A percentile compares a stretch with the other conserved stretches of the same genome.
phyloP scores from a whole-genome alignment of 2,113 vertebrate genomes.

The Potamarius usumacintae region DNA sequence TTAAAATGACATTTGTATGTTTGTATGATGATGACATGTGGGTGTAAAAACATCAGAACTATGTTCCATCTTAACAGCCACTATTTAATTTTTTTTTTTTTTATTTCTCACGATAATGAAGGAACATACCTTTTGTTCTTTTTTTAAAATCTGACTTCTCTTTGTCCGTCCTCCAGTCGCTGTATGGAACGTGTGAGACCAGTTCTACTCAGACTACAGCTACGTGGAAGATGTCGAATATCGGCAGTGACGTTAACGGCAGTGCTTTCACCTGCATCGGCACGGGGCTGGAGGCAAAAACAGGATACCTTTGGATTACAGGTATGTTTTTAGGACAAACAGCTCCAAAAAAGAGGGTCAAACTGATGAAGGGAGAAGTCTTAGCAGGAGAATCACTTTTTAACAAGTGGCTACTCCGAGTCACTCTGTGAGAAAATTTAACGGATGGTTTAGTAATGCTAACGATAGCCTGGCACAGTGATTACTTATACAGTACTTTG shows the following conservation, averaged over 20 bases:
- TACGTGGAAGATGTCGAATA: conserved; percentile 64
- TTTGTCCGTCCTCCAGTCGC: conserved; percentile 49
- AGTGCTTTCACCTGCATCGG: conserved; percentile 60
- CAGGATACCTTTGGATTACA: conserved; percentile 38
- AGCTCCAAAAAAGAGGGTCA: not conserved
- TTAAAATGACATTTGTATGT: not conserved
- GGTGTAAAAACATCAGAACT: not conserved
- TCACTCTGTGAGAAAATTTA: not conserved
- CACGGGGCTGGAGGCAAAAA: not conserved
- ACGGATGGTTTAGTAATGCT: not conserved
- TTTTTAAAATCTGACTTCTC: not conserved
- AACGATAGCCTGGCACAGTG: not conserved
- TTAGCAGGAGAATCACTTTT: not conserved
- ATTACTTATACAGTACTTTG: not conserved
- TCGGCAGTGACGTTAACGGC: conserved; percentile 56
- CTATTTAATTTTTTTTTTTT: not conserved
- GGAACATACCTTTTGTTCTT: no score
- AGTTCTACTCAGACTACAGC: conserved; percentile 47
- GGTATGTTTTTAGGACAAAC: conserved; percentile 38
- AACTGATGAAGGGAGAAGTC: not conserved
- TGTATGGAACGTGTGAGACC: conserved; percentile 61
- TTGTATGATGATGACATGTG: not conserved
- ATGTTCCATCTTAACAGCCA: not conserved
- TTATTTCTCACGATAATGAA: not conserved
- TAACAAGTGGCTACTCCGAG: not conserved